These are phyloP conservation scores for Podargus strigoides DNA, from an alignment of 2,797 vertebrate species.

Conservation along the genomic window DNA sequence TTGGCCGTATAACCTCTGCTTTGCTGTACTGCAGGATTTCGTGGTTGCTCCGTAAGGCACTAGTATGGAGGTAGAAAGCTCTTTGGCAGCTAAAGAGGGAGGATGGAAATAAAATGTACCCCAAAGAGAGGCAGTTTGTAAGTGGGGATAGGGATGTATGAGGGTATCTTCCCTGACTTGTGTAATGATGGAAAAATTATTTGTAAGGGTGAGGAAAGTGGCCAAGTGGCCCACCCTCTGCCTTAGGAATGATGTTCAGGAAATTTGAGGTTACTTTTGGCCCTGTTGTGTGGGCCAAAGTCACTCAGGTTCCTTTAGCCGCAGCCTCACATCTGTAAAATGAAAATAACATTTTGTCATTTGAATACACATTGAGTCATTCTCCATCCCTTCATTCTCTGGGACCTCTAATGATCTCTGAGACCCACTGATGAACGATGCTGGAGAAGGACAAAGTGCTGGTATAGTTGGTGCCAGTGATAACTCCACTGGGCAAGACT, in stretches of 20 bases:
- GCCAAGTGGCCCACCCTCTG: background rate
- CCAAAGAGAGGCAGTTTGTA: background rate
- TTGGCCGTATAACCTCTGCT: background rate
- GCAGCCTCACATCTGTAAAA: background rate
- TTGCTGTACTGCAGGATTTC: background rate
- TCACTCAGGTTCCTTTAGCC: background rate
- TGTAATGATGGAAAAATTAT: background rate
- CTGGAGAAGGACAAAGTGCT: background rate
- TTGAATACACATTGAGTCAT: background rate
- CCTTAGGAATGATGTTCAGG: background rate
- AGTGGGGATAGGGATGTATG: background rate
- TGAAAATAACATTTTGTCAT: background rate
- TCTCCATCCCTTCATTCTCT: background rate
- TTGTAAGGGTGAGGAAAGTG: background rate
- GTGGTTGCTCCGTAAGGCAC: background rate
- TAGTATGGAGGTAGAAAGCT: background rate
- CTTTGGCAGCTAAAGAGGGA: background rate
- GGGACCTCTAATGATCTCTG: background rate
- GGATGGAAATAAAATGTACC: background rate
- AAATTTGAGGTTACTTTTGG: background rate
- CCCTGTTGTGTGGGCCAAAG: background rate
- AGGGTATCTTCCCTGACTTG: background rate
- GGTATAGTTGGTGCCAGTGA: background rate
- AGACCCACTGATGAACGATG: background rate
- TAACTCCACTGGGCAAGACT: background rate